Evolutionary conservation across 2,113 vertebrate species (phyloP), one percentile per base, ranked within the genome.

Genomic region (Illadopsis cleaveri): DNA sequence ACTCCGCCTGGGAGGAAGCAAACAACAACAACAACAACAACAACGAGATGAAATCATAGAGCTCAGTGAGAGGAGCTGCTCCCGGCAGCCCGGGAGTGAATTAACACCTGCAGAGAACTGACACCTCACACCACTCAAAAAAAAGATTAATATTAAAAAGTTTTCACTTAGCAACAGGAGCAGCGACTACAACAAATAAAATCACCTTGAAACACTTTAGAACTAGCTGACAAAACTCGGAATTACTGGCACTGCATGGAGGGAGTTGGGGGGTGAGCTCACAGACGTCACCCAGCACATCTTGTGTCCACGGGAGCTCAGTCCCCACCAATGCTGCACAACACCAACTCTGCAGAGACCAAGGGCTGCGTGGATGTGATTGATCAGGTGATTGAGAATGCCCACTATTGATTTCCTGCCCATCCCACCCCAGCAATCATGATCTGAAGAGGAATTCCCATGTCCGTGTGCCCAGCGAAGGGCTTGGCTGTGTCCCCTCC

Each of bases 91-190:
- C 8, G 70, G 78, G 93, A 78, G 86, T 4, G 73, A 83, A 91
- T 84, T 97, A 97, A 95, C 94, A 93, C 95, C 91, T 62, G 69
- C 83, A 48, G 19, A 97, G 94, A 94, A 87, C 90, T 94, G 83
- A 95, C 86, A 82, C 95, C 96, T 96, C 93, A 80, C 92, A 65
- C 93, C 66, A 57, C 64, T 93, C 75, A 57, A 7, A 89, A 82
- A 96, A 96, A 83, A 96, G 82, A 96, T 97, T 96, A 92, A 97
- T 37, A 79, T 86, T 97, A 71, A 96, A 96, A 93, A 92, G 48
- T 95, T 94, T 92, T 97, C 97, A 97, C 95, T 70, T 95, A 98
- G 93, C 81, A 7, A 76, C 91, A 72, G 88, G 78, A 96, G 54
- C 93, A 80, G 77, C 87, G 31, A 68, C 44, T 60, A 28, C 57